Evolutionary conservation across 2,113 vertebrate species (phyloP).

Genomic region (Callorhinus ursinus): DNA sequence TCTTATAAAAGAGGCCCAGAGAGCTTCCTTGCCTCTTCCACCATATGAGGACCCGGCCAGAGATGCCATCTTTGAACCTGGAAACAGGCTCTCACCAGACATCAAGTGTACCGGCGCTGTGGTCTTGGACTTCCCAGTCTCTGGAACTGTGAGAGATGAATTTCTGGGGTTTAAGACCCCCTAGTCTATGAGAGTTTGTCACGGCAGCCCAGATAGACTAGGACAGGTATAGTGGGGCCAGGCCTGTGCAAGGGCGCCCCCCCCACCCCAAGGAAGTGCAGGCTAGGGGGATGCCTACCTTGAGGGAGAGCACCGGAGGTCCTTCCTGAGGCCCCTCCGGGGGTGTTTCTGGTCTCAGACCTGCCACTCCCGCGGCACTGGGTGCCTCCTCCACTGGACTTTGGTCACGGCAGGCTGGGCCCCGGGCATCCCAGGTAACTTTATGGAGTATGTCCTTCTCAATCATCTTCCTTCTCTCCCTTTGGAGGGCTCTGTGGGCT

Average conservation of each 20-base stretch:
- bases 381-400: not conserved
- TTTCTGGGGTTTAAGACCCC: not conserved
- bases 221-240: not conserved
- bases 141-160: not conserved
- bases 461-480: conserved; percentile 80
- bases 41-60: not conserved
- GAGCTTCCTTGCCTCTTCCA: not conserved
- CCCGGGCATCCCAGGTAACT: conserved; percentile 6
- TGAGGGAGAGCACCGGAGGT: conserved; percentile 35
- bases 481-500: not conserved
- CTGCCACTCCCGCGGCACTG: not conserved
- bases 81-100: not conserved
- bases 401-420: not conserved
- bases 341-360: not conserved
- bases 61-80: not conserved
- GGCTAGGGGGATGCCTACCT: conserved; percentile 63
- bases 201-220: not conserved
- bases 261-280: not conserved
- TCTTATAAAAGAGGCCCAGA: not conserved
- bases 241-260: not conserved
- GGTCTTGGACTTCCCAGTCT: not conserved
- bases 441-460: conserved; percentile 83
- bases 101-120: not conserved
- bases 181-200: not conserved
- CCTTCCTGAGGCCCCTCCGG: not conserved